These are phyloP conservation scores for Troides aeacus DNA, from an alignment of 2,888 invertebrate species.

Conservation along the genomic window DNA sequence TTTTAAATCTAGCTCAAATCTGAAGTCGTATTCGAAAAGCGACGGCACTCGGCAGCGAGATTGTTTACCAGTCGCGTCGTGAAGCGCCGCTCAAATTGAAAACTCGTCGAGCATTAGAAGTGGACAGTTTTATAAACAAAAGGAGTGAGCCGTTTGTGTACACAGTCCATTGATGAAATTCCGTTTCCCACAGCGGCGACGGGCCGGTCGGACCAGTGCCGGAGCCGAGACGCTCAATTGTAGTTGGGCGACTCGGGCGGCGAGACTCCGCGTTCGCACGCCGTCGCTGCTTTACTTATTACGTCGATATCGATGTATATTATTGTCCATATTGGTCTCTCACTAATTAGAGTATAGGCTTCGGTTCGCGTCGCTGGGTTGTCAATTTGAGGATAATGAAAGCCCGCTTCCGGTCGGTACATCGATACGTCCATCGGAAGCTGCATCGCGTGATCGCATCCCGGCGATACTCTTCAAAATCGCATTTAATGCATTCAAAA, in stretches of 20 bases:
- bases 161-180: constrained; percentile 69
- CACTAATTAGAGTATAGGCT: constrained; percentile 51
- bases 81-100: constrained; percentile 55
- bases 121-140: constrained; percentile 79
- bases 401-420: constrained; percentile 54
- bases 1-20: constrained; percentile 38
- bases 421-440: constrained; percentile 58
- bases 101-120: constrained; percentile 61
- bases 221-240: constrained; percentile 54
- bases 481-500: constrained; percentile 61
- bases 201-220: constrained; percentile 64
- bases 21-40: constrained; percentile 39
- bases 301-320: constrained; percentile 33
- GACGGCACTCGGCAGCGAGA: constrained; percentile 35
- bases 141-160: constrained; percentile 59
- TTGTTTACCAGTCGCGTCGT: constrained; percentile 62
- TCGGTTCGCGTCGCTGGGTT: constrained; percentile 44
- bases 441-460: constrained; percentile 60
- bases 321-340: constrained; percentile 34
- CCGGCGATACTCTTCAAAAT: constrained; percentile 59
- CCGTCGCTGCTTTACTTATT: constrained; percentile 12
- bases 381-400: constrained; percentile 52
- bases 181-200: constrained; percentile 67
- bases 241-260: constrained; percentile 17
- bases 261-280: constrained; percentile 2